These are phyloP conservation scores for Maccullochella peelii DNA, from an alignment of 2,113 vertebrate genomes.

Conservation along the genomic window DNA sequence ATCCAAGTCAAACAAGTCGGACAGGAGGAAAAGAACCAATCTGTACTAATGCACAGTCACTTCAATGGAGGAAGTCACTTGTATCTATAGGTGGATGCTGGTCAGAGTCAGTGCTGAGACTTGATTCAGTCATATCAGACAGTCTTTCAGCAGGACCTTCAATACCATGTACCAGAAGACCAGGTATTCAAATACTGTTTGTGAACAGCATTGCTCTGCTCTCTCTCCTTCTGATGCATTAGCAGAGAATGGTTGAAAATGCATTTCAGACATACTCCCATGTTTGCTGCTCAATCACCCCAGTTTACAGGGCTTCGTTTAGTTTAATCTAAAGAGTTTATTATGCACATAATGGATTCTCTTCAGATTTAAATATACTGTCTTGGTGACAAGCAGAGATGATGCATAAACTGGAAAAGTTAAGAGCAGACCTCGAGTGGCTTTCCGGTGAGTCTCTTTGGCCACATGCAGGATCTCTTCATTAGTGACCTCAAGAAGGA, in stretches of 20 bases:
- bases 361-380: slow-evolving; percentile 58
- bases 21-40: slow-evolving; percentile 75
- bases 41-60: slow-evolving; percentile 81
- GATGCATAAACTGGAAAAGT: slow-evolving; percentile 65
- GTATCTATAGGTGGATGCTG: slow-evolving; percentile 44
- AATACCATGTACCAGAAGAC: slow-evolving; percentile 37
- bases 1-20: slow-evolving; percentile 80
- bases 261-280: slow-evolving; percentile 41
- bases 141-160: slow-evolving; percentile 60
- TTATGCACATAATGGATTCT: slow-evolving; percentile 43
- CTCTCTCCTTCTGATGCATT: slow-evolving; percentile 74
- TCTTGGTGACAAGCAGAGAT: slow-evolving; percentile 63
- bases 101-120: slow-evolving; percentile 57
- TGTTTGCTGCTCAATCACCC: slow-evolving; percentile 42
- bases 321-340: slow-evolving; percentile 14
- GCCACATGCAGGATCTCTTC: slow-evolving; percentile 96
- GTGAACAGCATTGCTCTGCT: slow-evolving; percentile 56
- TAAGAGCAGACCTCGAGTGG: slow-evolving; percentile 93
- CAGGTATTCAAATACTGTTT: slow-evolving; percentile 49
- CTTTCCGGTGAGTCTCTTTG: slow-evolving; percentile 95
- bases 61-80: slow-evolving; percentile 58
- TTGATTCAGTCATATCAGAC: slow-evolving; percentile 47
- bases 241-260: slow-evolving; percentile 81
- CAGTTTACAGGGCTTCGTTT: slow-evolving; percentile 40
- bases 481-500: slow-evolving; percentile 97